phyloP scores from a whole-genome alignment of 2,113 vertebrate genomes.

The Lutjanus erythropterus region DNA sequence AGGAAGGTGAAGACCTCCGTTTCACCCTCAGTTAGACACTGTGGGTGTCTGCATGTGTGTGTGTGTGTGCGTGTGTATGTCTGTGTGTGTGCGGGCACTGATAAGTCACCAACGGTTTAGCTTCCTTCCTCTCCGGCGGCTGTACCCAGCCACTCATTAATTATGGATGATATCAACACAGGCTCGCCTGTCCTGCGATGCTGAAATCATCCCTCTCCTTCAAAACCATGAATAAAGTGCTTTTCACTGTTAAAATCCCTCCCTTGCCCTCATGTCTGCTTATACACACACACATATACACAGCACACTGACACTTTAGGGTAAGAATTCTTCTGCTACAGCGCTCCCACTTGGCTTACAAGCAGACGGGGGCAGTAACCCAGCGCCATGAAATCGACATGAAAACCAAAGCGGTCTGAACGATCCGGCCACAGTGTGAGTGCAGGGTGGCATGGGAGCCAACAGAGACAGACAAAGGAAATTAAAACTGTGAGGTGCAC shows the following conservation, averaged over 20 bases:
- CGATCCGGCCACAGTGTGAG: constrained; percentile 30
- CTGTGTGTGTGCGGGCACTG: constrained; percentile 41
- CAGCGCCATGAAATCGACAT: constrained; percentile 65
- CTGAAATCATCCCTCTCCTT: constrained; percentile 60
- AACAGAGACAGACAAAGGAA: constrained; percentile 13
- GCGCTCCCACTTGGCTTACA: constrained; percentile 64
- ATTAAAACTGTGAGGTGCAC: constrained; percentile 28
- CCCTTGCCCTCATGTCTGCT: constrained; percentile 34
- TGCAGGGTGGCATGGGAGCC: neutral
- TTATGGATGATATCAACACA: constrained; percentile 75
- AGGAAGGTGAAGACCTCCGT: constrained; percentile 62
- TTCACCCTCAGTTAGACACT: constrained; percentile 58
- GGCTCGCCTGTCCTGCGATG: constrained; percentile 47
- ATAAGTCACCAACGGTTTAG: constrained; percentile 61
- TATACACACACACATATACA: constrained; percentile 9
- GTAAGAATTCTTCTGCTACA: constrained; percentile 61
- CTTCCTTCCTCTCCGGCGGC: constrained; percentile 48
- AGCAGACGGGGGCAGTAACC: constrained; percentile 48
- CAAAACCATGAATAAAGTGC: constrained; percentile 76
- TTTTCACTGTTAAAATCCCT: constrained; percentile 71
- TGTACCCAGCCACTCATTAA: constrained; percentile 60
- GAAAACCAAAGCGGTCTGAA: constrained; percentile 66
- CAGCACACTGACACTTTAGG: constrained; percentile 31
- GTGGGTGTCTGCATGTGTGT: constrained; percentile 26
- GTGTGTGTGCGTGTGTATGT: constrained; percentile 26